Base-by-base conservation (phyloP, 2,888 invertebrate species). In the Sarcophaga caerulescens region DNA sequence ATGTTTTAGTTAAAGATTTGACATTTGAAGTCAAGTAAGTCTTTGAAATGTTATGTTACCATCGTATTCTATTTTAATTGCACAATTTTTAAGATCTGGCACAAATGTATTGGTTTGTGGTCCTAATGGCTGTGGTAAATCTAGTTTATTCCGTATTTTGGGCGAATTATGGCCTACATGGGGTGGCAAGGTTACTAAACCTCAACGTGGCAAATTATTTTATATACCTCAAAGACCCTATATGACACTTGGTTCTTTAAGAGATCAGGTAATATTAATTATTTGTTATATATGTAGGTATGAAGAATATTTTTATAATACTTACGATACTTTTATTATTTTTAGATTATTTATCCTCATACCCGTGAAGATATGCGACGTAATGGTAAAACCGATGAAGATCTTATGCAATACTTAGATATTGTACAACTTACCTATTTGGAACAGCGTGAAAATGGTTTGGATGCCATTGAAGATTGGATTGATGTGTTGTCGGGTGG, bases 81-180 rank as follows among this genome's bases (percentile, higher is more conserved):
- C 3, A n/a, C 57, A 14, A 35, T 68, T 84, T 78, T 87, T 1
- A 87, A 95, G 96, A 89, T 98, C 98, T 0, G 99, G 99, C 62
- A 97, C 97, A 94, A 99, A 99, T 94, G 98, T 99, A 0, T 93
- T 99, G n/a, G 98, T 99, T 0, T 99, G 99, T 92, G 99, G 99
- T 0, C 99, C 99, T 3, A 99, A 99, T 93, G 99, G 99, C 1
- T 98, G 99, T 93, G 99, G 99, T 70, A 99, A 99, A 93, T 98
- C 98, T 77, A 99, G 99, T 0, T 94, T 99, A 90, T 99, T 99
- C 95, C 95, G 99, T 81, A 97, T 99, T 90, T 95, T 99, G 17
- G 99, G 99, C 66, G 99, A 98, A 94, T 94, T 99, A 81, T 99
- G 99, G 99, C 99, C 99, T 0, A 94, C 98, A 81, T 99, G 98